These are phyloP conservation scores for Dasyprocta punctata DNA, from an alignment of 2,113 vertebrate genomes.

Conservation along the genomic window DNA sequence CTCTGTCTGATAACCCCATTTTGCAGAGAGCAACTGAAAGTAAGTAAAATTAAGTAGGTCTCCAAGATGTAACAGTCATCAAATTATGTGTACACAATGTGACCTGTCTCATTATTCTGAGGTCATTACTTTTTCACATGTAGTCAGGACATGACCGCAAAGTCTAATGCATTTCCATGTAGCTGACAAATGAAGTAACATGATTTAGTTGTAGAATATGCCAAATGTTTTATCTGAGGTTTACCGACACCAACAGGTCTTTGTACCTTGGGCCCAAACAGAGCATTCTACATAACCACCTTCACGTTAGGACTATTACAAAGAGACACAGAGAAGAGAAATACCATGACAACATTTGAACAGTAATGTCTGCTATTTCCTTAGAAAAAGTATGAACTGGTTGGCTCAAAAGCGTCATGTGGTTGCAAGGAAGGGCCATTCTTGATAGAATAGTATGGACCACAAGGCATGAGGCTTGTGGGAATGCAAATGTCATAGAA, in stretches of 20 bases:
- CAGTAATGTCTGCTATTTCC: background rate
- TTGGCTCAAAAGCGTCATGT: background rate
- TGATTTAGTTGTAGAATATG: background rate
- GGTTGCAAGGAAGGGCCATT: background rate
- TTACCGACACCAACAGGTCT: background rate
- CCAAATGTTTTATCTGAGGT: background rate
- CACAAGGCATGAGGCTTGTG: background rate
- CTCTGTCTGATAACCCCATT: background rate
- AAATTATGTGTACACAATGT: background rate
- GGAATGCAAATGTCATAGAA: background rate
- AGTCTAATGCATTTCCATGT: background rate
- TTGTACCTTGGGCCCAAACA: background rate
- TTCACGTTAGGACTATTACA: background rate
- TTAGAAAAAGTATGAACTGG: background rate
- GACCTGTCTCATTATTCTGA: slow-evolving; percentile 16
- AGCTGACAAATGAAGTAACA: slow-evolving; percentile 6
- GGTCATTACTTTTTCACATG: background rate
- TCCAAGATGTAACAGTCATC: background rate
- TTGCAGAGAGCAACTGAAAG: background rate
- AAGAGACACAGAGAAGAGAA: background rate
- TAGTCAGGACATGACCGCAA: background rate
- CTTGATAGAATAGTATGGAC: background rate
- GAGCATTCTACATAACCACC: background rate
- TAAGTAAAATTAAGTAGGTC: slow-evolving; percentile 15
- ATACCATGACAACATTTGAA: background rate